phyloP scores from a whole-genome alignment of 2,888 invertebrate species.

The Heliconius hortense region DNA sequence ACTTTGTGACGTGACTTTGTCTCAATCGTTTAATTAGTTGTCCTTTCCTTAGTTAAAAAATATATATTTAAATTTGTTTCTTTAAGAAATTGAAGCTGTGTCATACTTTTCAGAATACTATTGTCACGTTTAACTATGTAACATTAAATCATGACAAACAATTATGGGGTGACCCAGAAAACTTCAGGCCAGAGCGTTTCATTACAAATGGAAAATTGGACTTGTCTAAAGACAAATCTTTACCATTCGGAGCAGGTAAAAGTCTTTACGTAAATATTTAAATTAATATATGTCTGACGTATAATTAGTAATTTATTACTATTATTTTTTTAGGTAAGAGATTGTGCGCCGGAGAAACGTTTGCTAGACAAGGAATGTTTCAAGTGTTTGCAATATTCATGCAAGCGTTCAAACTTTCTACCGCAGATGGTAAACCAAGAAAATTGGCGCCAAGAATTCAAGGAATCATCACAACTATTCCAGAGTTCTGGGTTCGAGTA shows the following conservation, averaged over 20 bases:
- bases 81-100: too few relatives aligned
- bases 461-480: conserved; percentile 81
- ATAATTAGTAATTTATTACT: neutral
- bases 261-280: neutral
- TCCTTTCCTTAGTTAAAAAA: too few relatives aligned
- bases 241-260: conserved; percentile 86
- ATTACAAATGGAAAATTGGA: conserved; percentile 79
- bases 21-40: too few relatives aligned
- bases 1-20: too few relatives aligned
- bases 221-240: conserved; percentile 80
- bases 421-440: conserved; percentile 73
- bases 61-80: too few relatives aligned
- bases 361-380: conserved; percentile 85
- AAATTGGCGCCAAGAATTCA: conserved; percentile 66
- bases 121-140: conserved; percentile 79
- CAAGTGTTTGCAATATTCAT: conserved; percentile 82
- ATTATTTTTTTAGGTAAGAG: conserved; percentile 78
- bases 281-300: neutral
- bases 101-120: conserved; percentile 66
- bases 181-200: conserved; percentile 86
- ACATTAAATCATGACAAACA: conserved; percentile 81
- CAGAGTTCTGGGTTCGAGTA: conserved; percentile 82
- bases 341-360: conserved; percentile 87
- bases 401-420: conserved; percentile 83
- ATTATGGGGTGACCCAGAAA: conserved; percentile 85